These are phyloP conservation scores for Eledona agricola DNA, from an alignment of 2,888 invertebrate genomes.

Conservation along the genomic window DNA sequence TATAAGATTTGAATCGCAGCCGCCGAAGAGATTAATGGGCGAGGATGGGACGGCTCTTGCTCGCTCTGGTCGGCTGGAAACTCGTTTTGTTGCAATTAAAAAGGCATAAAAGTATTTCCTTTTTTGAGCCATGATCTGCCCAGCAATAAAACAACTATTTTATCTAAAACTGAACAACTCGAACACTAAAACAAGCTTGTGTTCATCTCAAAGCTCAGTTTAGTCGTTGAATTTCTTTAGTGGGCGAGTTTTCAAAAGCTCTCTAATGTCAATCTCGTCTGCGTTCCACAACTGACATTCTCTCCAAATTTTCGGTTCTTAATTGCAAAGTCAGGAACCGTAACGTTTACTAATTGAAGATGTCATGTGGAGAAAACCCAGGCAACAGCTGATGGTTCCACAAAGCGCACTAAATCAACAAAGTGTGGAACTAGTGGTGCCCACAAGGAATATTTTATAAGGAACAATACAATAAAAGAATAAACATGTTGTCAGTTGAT, in stretches of 20 bases:
- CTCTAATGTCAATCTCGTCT: constrained; percentile 13
- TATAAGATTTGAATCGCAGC: constrained; percentile 56
- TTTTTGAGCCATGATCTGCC: constrained; percentile 44
- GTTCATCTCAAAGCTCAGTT: constrained; percentile 7
- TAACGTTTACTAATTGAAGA: constrained; percentile 26
- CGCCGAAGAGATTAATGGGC: constrained; percentile 46
- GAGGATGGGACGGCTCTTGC: constrained; percentile 39
- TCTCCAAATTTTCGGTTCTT: constrained; percentile 14
- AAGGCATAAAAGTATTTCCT: constrained; percentile 52
- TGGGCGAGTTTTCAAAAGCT: too few relatives aligned
- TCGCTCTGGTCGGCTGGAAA: constrained; percentile 47
- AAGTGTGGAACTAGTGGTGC: too few relatives aligned
- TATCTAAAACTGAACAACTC: constrained; percentile 43
- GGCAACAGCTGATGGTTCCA: constrained; percentile 9
- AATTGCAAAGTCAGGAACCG: constrained; percentile 13
- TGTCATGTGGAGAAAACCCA: constrained; percentile 16
- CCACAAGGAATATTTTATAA: too few relatives aligned
- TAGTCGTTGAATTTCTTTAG: constrained; percentile 8
- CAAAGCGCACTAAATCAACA: too few relatives aligned
- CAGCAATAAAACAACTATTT: constrained; percentile 50
- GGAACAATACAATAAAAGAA: too few relatives aligned
- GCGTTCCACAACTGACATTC: constrained; percentile 20
- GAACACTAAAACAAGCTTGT: neutral
- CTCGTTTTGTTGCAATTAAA: constrained; percentile 57
- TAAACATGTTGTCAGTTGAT: too few relatives aligned